Percentiles rank a stretch among this genome's conserved stretches.
Evolutionary conservation across 2,888 invertebrate species (phyloP).

Genomic region (Drosophila borealis): DNA sequence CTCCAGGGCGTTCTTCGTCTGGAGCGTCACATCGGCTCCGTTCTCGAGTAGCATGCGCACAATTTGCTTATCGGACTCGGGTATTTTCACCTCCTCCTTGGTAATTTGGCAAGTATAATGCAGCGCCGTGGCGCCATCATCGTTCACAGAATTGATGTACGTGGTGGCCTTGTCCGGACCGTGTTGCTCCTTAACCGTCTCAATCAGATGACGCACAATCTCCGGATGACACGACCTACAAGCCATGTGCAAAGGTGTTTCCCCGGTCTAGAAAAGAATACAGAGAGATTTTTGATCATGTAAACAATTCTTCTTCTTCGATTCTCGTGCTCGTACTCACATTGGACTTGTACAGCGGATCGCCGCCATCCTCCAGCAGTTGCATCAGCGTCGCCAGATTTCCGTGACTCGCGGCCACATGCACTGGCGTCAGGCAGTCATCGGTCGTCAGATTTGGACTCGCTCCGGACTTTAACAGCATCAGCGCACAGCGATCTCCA

Average conservation of each 20-base stretch:
- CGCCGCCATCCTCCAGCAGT: constrained; percentile 96
- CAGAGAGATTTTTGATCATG: too few relatives aligned
- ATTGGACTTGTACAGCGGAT: constrained; percentile 96
- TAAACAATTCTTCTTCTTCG: rapidly evolving
- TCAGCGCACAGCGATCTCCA: constrained; percentile 96
- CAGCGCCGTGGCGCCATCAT: constrained; percentile 96
- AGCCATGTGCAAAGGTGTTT: constrained; percentile 98
- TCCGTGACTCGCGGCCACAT: constrained; percentile 97
- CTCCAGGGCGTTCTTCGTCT: constrained; percentile 94
- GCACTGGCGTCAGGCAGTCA: constrained; percentile 98
- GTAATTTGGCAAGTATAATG: constrained; percentile 97
- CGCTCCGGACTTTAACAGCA: constrained; percentile 99
- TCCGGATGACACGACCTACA: constrained; percentile 94
- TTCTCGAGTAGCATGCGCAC: constrained; percentile 95
- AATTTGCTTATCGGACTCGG: constrained; percentile 93
- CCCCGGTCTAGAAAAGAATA: constrained; percentile 90
- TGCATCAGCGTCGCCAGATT: constrained; percentile 94
- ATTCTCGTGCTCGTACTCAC: constrained; percentile 85
- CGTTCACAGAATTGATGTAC: constrained; percentile 94
- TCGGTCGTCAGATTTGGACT: constrained; percentile 97
- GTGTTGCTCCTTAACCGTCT: constrained; percentile 91
- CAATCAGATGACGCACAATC: constrained; percentile 94
- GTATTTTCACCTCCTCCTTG: constrained; percentile 90
- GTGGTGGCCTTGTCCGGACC: constrained; percentile 92
- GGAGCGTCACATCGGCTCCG: constrained; percentile 94